These are phyloP conservation scores for Caenorhabditis sinica DNA, from an alignment of 2,888 invertebrate genomes.

Conservation along the genomic window DNA sequence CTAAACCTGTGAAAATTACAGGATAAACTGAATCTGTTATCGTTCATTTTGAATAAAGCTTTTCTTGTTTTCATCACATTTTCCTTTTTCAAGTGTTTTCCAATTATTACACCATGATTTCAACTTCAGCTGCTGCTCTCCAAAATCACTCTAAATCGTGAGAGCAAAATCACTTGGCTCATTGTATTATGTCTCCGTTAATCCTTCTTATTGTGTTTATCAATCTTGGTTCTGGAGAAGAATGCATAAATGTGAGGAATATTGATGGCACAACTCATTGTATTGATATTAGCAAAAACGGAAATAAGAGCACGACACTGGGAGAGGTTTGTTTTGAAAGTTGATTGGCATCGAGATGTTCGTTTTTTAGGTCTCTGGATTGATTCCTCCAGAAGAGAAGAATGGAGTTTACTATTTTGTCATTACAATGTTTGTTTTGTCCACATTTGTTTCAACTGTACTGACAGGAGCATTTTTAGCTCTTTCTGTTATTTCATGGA, in stretches of 20 bases:
- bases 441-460: constrained; percentile 42
- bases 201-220: not conserved
- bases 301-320: not conserved
- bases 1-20: too few relatives aligned
- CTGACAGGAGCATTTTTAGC: constrained; percentile 38
- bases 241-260: not conserved
- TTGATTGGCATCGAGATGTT: not conserved
- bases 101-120: not conserved
- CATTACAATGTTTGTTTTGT: constrained; percentile 39
- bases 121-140: not conserved
- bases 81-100: not conserved
- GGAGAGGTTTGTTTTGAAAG: constrained; percentile 3
- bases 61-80: not conserved
- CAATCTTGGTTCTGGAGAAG: not conserved
- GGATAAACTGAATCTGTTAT: too few relatives aligned
- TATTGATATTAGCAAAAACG: not conserved
- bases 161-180: not conserved
- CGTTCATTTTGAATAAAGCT: too few relatives aligned
- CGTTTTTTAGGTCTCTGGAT: constrained; percentile 5
- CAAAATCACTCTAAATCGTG: not conserved
- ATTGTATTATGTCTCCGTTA: not conserved
- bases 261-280: not conserved
- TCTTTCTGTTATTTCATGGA: constrained; percentile 34
- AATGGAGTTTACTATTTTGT: constrained; percentile 50
- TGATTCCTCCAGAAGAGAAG: constrained; percentile 45